Evolutionary conservation across 30 jellyfish, hydroid and myxozoan species (phyloP), one percentile per base, ranked within the genome.

Genomic region (Aurelia coerulea): DNA sequence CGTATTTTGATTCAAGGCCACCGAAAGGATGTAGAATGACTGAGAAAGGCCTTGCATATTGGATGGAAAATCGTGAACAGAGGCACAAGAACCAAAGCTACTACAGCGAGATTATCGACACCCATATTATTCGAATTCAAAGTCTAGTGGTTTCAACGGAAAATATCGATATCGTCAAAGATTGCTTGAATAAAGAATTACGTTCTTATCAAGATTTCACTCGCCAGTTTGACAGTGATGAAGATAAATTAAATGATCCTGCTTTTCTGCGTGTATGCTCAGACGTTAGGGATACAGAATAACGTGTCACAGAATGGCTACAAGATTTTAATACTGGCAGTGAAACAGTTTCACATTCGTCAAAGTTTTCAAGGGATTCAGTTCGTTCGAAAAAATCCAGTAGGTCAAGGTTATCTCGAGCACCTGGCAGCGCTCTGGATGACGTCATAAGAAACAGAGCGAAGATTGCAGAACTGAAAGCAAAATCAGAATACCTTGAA

Each of bases 361-460:
- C 29, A 23, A 23, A 23, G 29, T 23, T 23, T 23, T 23, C 29
- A 23, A 23, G 29, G 29, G 29, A 23, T 23, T 23, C 29, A 23
- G 29, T 23, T 23, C 29, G 29, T 23, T 23, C 29, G 29, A 23
- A 23, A 37, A 37, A 37, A 37, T 37, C 49, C 18, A 46, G 84
- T 50, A 39, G 12, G 42, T 73, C 84, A 73, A 73, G 65, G 84
- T 73, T 46, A 46, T 46, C 84, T 39, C 42, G 7, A 35, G 69
- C 69, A 37, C 39, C 84, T 14, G 42, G 84, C 39, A 56, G 50
- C 39, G 37, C 76, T 51, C 50, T 76, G 87, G 87, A 76, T 54
- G 73, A 76, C 73, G 62, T 51, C 73, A 76, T 76, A 16, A 54
- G 60, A 54, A 76, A 76, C 87, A 76, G 73, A 56, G 73, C 87